phyloP scores from a whole-genome alignment of 2,888 invertebrate genomes.

The Caradrina kadenii region DNA sequence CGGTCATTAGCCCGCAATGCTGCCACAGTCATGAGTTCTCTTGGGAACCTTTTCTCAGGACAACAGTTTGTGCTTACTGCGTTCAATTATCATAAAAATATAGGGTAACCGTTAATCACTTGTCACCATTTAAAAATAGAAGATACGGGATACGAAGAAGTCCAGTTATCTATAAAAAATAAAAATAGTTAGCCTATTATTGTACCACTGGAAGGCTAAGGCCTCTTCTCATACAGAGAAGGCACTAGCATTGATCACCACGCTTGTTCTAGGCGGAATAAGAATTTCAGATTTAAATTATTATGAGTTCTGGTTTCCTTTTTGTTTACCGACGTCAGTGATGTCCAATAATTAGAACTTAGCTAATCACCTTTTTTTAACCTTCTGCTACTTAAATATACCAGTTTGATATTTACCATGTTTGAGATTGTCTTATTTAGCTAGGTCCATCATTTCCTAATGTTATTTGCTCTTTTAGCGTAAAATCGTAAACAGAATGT shows the following conservation, averaged over 20 bases:
- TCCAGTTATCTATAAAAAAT: neutral
- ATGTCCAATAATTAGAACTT: too few species aligned
- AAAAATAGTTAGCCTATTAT: too few species aligned
- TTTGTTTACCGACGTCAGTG: too few species aligned
- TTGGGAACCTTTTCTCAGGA: constrained; percentile 34
- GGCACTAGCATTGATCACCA: too few species aligned
- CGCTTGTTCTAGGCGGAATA: too few species aligned
- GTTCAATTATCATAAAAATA: too few species aligned
- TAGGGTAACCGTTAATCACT: neutral
- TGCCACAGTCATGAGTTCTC: constrained; percentile 41
- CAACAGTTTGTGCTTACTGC: neutral
- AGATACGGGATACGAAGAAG: neutral
- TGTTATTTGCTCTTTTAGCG: neutral
- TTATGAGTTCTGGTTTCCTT: too few species aligned
- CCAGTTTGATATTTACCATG: neutral
- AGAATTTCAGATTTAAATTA: too few species aligned
- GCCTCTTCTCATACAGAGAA: too few species aligned
- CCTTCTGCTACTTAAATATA: neutral
- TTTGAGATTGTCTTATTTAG: neutral
- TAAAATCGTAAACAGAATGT: neutral
- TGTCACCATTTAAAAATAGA: neutral
- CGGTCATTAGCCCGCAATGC: constrained; percentile 60
- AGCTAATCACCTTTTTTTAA: neutral
- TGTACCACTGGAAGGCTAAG: too few species aligned
- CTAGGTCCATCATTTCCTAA: neutral